phyloP scores from a whole-genome alignment of 2,113 vertebrate genomes.

The Tretioscincus oriximinensis region DNA sequence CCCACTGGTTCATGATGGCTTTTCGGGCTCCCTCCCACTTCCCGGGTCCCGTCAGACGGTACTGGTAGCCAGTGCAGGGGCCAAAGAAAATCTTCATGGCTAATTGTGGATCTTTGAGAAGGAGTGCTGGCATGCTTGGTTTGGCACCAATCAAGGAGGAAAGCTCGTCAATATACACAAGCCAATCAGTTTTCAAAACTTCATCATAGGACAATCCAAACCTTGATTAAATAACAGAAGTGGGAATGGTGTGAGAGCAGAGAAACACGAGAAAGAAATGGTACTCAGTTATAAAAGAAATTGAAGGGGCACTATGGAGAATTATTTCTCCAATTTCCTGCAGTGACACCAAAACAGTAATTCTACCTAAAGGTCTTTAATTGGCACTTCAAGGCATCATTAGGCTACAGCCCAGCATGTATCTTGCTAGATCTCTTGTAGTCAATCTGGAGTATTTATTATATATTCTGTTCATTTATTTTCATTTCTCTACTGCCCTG shows the following conservation, averaged over 20 bases:
- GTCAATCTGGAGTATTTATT: too few species aligned
- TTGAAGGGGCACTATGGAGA: not conserved
- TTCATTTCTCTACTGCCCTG: too few species aligned
- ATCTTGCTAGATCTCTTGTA: too few species aligned
- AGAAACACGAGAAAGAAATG: not conserved
- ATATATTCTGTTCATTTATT: too few species aligned
- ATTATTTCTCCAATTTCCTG: not conserved
- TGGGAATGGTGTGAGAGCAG: not conserved
- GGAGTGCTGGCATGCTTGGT: conserved; percentile 70
- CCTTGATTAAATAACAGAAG: conserved; percentile 61
- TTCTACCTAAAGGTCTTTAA: too few species aligned
- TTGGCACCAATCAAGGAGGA: conserved; percentile 71
- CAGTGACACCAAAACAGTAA: not conserved
- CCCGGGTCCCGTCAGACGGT: conserved; percentile 78
- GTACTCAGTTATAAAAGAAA: not conserved
- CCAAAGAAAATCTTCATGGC: conserved; percentile 75
- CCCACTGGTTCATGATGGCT: conserved; percentile 85
- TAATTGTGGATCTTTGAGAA: conserved; percentile 79
- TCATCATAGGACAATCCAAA: conserved; percentile 81
- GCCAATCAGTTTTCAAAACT: conserved; percentile 80
- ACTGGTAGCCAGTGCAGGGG: conserved; percentile 82
- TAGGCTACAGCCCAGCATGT: too few species aligned
- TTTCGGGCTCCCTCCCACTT: conserved; percentile 81
- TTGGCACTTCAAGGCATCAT: too few species aligned
- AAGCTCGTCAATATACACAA: conserved; percentile 81